Base-by-base conservation (phyloP, 2,797 vertebrate species). In the Lindbergichthys nudifrons region DNA sequence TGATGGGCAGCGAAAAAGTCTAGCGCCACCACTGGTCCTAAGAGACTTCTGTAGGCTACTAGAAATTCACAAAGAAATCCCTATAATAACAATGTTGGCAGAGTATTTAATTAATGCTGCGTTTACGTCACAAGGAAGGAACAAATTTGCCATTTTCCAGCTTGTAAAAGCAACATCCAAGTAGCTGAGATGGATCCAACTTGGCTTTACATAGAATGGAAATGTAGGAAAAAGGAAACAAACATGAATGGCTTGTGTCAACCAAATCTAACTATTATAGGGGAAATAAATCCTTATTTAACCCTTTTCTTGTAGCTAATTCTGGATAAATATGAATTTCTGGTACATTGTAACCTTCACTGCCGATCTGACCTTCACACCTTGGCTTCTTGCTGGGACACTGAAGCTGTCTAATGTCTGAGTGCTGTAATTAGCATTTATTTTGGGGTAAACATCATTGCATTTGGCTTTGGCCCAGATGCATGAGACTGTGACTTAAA, bases 361-460 rank as follows among this genome's bases (percentile, higher is more conserved):
- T 6, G 53, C 10, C 0, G 18, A 3, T 18, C 41, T 46, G 57
- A 58, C 69, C 66, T 62, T 30, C 47, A 21, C 21, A n/a, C 13
- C 23, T 63, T 45, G n/a, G 46, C 70, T 21, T 21, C 16, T 3
- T 11, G 36, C 43, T 21, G 39, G 72, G 65, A 83, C 67, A 72
- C 4, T 42, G 12, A 56, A 51, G 59, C 63, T 7, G 43, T 65
- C 47, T 45, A 19, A 59, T 19, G 64, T 56, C 51, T 3, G 21
- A 74, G 3, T 2, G 65, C 56, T 56, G 42, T 79, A 84, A 81
- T 90, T 79, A 85, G 42, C 41, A 50, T 71, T 54, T 88, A 69
- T 88, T 88, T 88, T 56, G 71, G 76, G 58, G 14, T 84, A 85
- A 88, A 81, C 75, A 79, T n/a, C n/a, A 1, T 21, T 9, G 4